phyloP scores from a whole-genome alignment of 2,797 vertebrate species.

The Sylvia borin region DNA sequence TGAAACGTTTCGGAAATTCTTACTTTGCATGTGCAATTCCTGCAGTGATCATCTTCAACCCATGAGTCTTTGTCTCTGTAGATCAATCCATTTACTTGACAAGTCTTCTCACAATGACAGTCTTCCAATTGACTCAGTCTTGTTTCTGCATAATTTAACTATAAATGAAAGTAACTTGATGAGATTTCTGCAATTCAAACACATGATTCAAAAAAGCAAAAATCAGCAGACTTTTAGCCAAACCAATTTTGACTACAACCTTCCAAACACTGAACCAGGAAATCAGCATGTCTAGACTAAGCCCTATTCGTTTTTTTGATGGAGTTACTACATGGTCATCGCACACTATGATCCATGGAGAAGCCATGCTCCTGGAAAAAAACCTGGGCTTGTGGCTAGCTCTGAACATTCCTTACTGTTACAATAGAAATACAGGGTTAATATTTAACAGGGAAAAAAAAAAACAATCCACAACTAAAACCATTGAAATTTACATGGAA shows the following conservation, averaged over 20 bases:
- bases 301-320: neutral
- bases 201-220: constrained; percentile 13
- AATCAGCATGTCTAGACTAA: neutral
- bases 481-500: neutral
- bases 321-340: neutral
- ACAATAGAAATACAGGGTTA: neutral
- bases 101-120: constrained; percentile 95
- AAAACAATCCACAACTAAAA: neutral
- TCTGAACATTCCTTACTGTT: neutral
- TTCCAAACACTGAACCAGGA: neutral
- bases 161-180: constrained; percentile 63
- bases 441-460: neutral
- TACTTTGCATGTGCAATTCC: constrained; percentile 92
- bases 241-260: neutral
- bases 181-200: constrained; percentile 51
- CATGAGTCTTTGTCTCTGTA: constrained; percentile 92
- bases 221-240: neutral
- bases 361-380: neutral
- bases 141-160: constrained; percentile 95
- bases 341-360: neutral
- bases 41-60: constrained; percentile 92
- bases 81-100: constrained; percentile 85
- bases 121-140: constrained; percentile 91
- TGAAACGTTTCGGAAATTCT: constrained; percentile 44
- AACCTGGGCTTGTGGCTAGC: neutral